Percentiles rank a stretch among this genome's conserved stretches.
phyloP scores from a whole-genome alignment of 2,888 invertebrate genomes.

The Oscheius sp. region DNA sequence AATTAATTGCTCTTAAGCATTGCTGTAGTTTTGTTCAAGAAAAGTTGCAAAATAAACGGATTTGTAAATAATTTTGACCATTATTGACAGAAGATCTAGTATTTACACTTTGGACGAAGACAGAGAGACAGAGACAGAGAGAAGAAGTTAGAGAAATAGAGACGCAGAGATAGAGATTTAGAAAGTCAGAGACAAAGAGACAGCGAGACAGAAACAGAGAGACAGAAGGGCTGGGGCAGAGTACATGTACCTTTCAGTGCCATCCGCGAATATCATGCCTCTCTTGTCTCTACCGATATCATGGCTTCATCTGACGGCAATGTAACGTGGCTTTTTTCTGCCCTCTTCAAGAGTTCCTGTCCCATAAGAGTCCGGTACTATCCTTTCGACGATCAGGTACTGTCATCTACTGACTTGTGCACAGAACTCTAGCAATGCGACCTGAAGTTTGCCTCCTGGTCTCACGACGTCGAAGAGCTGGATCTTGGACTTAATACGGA shows the following conservation, averaged over 20 bases:
- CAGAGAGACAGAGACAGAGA: too few relatives aligned
- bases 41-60: too few relatives aligned
- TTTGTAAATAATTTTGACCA: too few relatives aligned
- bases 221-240: too few relatives aligned
- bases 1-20: too few relatives aligned
- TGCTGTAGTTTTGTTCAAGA: too few relatives aligned
- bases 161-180: too few relatives aligned
- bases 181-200: too few relatives aligned
- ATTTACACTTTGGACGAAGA: too few relatives aligned
- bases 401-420: neutral
- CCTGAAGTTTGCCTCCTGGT: conserved; percentile 78
- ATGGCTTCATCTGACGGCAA: conserved; percentile 77
- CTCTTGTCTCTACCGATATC: conserved; percentile 77
- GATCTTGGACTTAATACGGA: conserved; percentile 83
- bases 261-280: conserved; percentile 75
- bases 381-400: conserved; percentile 77
- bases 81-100: too few relatives aligned
- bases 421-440: conserved; percentile 75
- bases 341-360: conserved; percentile 75
- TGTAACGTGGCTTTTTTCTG: conserved; percentile 78
- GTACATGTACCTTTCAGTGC: conserved; percentile 65
- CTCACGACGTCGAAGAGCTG: conserved; percentile 76
- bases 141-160: too few relatives aligned
- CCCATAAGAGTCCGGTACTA: conserved; percentile 77
- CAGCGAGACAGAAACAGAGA: too few relatives aligned